Conservation (phyloP, 2,113 vertebrate genomes). For the Rhegmatorhina hoffmannsi region DNA sequence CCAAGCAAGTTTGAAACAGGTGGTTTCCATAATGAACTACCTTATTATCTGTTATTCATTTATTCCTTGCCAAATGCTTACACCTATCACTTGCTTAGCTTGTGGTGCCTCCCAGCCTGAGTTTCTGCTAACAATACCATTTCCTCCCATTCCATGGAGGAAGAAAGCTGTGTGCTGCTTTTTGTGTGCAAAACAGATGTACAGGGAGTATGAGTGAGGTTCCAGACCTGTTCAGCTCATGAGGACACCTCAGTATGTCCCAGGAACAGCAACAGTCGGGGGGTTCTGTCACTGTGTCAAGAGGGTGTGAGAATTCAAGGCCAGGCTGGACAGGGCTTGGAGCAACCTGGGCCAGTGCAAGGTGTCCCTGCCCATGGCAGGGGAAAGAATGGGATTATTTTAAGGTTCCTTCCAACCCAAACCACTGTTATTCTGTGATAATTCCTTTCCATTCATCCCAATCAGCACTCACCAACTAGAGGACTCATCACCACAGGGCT, state of each 20-base stretch:
- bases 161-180: background rate
- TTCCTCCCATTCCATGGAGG: background rate
- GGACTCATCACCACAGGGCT: background rate
- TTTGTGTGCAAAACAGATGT: background rate
- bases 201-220: fast-evolving
- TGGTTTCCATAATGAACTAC: background rate
- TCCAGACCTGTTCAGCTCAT: background rate
- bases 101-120: background rate
- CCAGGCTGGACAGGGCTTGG: background rate
- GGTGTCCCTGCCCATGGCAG: background rate
- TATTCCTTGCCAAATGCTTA: background rate
- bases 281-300: background rate
- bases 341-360: background rate
- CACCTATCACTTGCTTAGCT: background rate
- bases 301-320: background rate
- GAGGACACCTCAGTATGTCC: background rate
- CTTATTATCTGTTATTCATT: slow-evolving; percentile 5
- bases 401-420: background rate
- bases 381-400: background rate
- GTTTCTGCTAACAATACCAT: background rate
- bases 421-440: background rate
- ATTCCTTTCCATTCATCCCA: background rate
- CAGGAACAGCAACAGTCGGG: background rate
- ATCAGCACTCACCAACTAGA: background rate
- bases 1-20: slow-evolving; percentile 26